Evolutionary conservation across 2,888 invertebrate genomes (phyloP).

Genomic region (Hemicrepidius hirtus): DNA sequence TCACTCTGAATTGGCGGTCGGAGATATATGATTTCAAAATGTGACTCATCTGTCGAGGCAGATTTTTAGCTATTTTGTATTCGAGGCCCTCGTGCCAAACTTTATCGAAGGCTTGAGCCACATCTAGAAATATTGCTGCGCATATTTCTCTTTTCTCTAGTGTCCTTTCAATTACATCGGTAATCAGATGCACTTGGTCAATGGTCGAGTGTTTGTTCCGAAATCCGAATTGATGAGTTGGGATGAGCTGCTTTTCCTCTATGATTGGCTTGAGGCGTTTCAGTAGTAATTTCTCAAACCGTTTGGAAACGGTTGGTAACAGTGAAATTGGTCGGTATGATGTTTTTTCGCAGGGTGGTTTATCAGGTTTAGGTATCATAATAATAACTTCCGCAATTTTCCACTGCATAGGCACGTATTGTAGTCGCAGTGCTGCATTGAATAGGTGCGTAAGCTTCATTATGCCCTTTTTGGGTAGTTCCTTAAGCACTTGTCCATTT

Average conservation of each 20-base stretch:
- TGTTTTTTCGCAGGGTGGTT: conserved; percentile 52
- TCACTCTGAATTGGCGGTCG: conserved; percentile 42
- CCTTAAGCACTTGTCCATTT: conserved; percentile 54
- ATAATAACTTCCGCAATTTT: conserved; percentile 51
- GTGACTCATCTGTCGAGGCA: conserved; percentile 38
- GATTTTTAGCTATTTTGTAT: conserved; percentile 45
- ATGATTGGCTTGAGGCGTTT: conserved; percentile 49
- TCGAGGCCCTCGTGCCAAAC: conserved; percentile 49
- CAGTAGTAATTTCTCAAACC: conserved; percentile 45
- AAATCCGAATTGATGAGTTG: conserved; percentile 56
- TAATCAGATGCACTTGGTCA: conserved; percentile 54
- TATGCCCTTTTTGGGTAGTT: conserved; percentile 56
- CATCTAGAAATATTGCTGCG: conserved; percentile 49
- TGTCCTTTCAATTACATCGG: conserved; percentile 42
- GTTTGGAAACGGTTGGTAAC: conserved; percentile 46
- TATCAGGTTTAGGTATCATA: conserved; percentile 55
- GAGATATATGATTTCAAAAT: conserved; percentile 42
- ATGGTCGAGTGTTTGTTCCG: conserved; percentile 52
- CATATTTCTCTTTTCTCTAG: conserved; percentile 52
- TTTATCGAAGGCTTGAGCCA: conserved; percentile 51
- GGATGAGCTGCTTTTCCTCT: conserved; percentile 50
- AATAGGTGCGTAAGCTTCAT: conserved; percentile 54
- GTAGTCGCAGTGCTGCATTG: conserved; percentile 57
- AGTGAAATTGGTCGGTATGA: conserved; percentile 58
- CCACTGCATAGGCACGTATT: conserved; percentile 58